Conservation (phyloP, 2,113 vertebrate genomes). For the Pelusios castaneus region DNA sequence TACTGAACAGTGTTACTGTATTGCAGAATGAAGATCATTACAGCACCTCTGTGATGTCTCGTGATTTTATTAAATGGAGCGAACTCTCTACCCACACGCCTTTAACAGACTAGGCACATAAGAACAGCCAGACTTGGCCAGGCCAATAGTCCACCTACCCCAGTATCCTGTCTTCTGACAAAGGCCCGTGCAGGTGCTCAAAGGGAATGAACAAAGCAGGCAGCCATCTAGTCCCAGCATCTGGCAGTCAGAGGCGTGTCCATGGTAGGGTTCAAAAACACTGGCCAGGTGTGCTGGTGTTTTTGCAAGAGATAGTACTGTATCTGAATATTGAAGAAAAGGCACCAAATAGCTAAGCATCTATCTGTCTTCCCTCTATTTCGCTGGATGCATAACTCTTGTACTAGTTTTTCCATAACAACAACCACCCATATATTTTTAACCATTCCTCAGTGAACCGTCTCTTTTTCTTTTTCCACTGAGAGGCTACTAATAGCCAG, state of each 20-base stretch:
- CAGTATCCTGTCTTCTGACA: not conserved
- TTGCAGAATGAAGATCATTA: not conserved
- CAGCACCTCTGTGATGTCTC: not conserved
- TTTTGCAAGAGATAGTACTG: not conserved
- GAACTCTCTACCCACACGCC: not conserved
- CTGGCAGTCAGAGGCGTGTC: not conserved
- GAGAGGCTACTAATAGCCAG: too few relatives aligned
- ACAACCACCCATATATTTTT: too few relatives aligned
- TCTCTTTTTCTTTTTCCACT: too few relatives aligned
- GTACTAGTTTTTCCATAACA: too few relatives aligned
- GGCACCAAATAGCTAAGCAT: not conserved
- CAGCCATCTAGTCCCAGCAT: not conserved
- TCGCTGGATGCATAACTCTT: too few relatives aligned
- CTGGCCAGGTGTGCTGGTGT: not conserved
- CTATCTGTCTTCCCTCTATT: not conserved
- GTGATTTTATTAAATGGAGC: not conserved
- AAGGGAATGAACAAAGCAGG: not conserved
- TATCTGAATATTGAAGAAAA: not conserved
- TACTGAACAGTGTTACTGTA: not conserved
- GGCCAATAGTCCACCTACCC: not conserved
- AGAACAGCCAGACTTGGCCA: not conserved
- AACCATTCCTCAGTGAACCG: too few relatives aligned
- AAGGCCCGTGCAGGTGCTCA: not conserved
- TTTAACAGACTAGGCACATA: not conserved
- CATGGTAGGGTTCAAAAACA: not conserved